Base-by-base conservation (phyloP, 2,113 vertebrate species). In the Microtus montanus region DNA sequence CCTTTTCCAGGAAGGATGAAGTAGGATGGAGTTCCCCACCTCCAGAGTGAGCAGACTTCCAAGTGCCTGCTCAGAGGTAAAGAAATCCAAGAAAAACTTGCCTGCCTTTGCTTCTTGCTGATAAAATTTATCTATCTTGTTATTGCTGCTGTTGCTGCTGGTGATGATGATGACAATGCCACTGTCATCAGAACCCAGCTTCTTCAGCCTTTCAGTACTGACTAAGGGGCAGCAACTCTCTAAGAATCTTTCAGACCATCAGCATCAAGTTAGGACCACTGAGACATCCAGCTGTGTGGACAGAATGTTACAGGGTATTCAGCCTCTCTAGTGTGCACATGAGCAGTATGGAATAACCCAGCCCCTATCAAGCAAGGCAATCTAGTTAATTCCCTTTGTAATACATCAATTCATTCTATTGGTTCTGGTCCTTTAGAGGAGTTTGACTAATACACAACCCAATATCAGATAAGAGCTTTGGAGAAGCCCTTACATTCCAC, bases 401-500 rank as follows among this genome's bases (percentile, higher is more conserved):
- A 68, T 70, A 24, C 1, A 7, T 52, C 22, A 35, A 70, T 71
- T 52, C 64, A n/a, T 52, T 87, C 64, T 68, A 70, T 70, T 70
- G 66, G 66, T n/a, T 86, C 64, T 87, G 44, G 19, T 87, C 7
- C 66, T 52, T 49, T n/a, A 52, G 64, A 87, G 33, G 33, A 52
- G 11, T 20, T 47, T 71, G 66, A 24, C 47, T 26, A 87, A 71
- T 68, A 71, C 66, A 1, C 24, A 47, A 96, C 90, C 92, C 61
- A 91, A n/a, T 79, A 20, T 15, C 92, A 88, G 83, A 94, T 52
- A 92, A 95, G 75, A 86, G 88, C 92, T 97, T 97, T 95, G 58
- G 80, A 96, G 89, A 82, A 96, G 58, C 41, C 92, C 82, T 93
- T 95, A 7, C 71, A 71, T 91, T 93, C 83, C 77, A 79, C 35